A percentile compares a stretch with the other conserved stretches of the same genome.
Conservation (phyloP, 2,113 vertebrate species). For the Oncorhynchus nerka region DNA sequence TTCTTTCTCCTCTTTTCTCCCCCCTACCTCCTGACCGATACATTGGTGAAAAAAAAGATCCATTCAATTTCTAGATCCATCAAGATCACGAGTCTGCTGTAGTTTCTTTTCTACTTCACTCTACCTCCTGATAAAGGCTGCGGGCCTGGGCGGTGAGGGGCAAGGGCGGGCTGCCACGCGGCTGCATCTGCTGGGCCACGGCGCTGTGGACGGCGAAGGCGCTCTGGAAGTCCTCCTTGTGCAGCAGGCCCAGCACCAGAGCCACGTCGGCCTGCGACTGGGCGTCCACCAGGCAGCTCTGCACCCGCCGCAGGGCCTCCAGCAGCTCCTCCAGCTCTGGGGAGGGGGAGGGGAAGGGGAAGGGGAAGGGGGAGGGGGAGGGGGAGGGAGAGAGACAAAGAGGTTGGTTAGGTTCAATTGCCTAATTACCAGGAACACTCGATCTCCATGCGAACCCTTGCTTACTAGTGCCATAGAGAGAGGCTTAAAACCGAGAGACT, state of each 20-base stretch:
- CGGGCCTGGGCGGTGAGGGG: conserved; percentile 85
- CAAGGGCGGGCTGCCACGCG: conserved; percentile 80
- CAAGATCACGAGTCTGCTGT: no score
- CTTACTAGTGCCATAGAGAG: no score
- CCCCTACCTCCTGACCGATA: no score
- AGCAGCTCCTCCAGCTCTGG: conserved; percentile 88
- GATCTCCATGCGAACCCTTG: no score
- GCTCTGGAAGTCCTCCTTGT: conserved; percentile 86
- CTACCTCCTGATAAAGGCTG: conserved; percentile 89
- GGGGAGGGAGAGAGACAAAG: neutral
- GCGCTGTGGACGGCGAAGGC: conserved; percentile 87
- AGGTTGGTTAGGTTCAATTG: no score
- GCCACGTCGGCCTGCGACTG: conserved; percentile 92
- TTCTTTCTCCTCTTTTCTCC: neutral
- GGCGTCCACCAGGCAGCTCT: conserved; percentile 81
- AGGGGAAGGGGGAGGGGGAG: conserved; percentile 6
- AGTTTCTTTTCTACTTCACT: conserved; percentile 10
- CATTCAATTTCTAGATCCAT: no score
- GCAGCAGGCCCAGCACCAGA: conserved; percentile 84
- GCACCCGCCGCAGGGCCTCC: conserved; percentile 84
- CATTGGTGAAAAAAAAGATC: no score
- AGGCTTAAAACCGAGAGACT: no score
- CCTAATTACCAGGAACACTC: no score
- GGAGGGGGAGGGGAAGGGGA: conserved; percentile 9
- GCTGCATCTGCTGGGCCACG: conserved; percentile 83